phyloP scores from a whole-genome alignment of 2,113 vertebrate species.

The Bubo scandiacus region DNA sequence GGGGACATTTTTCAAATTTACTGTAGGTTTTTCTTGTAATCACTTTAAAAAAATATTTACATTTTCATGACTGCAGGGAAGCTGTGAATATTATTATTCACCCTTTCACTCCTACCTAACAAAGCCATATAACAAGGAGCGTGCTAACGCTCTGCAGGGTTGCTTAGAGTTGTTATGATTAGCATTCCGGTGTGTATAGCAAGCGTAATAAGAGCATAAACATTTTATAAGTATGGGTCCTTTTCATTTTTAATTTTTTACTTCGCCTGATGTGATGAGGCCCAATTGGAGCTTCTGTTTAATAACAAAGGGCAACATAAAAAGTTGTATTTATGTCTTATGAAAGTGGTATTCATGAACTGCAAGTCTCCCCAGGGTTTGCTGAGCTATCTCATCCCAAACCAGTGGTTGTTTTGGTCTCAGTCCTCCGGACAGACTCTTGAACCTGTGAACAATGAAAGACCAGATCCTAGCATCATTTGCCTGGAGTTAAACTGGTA shows the following conservation, averaged over 20 bases:
- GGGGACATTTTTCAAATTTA: conserved; percentile 71
- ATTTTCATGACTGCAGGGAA: conserved; percentile 51
- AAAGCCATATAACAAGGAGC: background rate
- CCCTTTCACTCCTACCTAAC: conserved; percentile 1
- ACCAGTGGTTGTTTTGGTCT: background rate
- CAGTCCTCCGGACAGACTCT: background rate
- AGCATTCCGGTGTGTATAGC: conserved; percentile 30
- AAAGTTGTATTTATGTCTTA: background rate
- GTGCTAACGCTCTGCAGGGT: background rate
- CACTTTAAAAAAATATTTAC: conserved; percentile 73
- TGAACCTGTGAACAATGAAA: background rate
- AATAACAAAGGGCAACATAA: background rate
- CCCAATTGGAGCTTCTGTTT: conserved; percentile 5
- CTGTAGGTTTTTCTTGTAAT: conserved; percentile 71
- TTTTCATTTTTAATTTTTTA: conserved; percentile 19
- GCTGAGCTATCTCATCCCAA: background rate
- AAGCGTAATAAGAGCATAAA: conserved; percentile 61
- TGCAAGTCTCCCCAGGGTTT: background rate
- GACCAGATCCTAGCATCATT: background rate
- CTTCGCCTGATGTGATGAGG: background rate
- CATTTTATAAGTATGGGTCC: conserved; percentile 32
- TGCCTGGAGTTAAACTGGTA: background rate
- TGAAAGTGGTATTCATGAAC: background rate
- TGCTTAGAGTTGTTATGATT: conserved; percentile 45
- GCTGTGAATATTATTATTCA: conserved; percentile 48